phyloP scores from a whole-genome alignment of 1,140 invertebrate species.

The Drosophila aff. region DNA sequence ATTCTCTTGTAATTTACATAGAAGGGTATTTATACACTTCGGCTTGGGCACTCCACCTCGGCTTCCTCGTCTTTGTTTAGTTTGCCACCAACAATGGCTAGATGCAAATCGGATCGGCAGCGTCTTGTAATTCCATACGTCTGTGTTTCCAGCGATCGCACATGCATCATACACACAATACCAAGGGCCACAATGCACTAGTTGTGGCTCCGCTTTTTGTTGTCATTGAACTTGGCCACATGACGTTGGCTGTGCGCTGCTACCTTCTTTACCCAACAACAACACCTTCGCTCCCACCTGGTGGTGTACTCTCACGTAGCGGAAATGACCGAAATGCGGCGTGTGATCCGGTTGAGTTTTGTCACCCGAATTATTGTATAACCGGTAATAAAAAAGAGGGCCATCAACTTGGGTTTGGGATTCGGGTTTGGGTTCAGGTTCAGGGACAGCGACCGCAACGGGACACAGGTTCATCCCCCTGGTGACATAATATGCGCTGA shows the following conservation, averaged over 20 bases:
- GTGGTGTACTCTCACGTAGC: conserved; percentile 45
- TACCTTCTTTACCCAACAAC: conserved; percentile 42
- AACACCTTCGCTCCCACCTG: conserved; percentile 33
- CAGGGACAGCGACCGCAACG: conserved; percentile 24
- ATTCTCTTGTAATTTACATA: no score
- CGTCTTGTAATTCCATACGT: conserved; percentile 74
- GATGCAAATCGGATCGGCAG: conserved; percentile 74
- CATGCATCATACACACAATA: conserved; percentile 17
- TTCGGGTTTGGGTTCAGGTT: conserved; percentile 1
- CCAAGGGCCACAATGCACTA: neutral
- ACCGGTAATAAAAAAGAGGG: conserved; percentile 28
- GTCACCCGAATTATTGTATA: conserved; percentile 44
- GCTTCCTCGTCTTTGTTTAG: conserved; percentile 17
- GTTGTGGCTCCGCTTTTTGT: conserved; percentile 30
- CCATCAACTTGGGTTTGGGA: conserved; percentile 18
- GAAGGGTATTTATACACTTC: neutral
- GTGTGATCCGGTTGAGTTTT: conserved; percentile 37
- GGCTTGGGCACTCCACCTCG: neutral
- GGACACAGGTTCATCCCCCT: conserved; percentile 25
- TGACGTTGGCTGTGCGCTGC: conserved; percentile 39
- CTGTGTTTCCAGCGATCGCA: conserved; percentile 43
- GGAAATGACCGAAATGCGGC: conserved; percentile 59
- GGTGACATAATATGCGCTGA: conserved; percentile 17
- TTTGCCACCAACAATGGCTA: conserved; percentile 57
- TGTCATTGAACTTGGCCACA: conserved; percentile 70